Conservation (phyloP, 1,140 invertebrate genomes). For the Anastatus disparis region DNA sequence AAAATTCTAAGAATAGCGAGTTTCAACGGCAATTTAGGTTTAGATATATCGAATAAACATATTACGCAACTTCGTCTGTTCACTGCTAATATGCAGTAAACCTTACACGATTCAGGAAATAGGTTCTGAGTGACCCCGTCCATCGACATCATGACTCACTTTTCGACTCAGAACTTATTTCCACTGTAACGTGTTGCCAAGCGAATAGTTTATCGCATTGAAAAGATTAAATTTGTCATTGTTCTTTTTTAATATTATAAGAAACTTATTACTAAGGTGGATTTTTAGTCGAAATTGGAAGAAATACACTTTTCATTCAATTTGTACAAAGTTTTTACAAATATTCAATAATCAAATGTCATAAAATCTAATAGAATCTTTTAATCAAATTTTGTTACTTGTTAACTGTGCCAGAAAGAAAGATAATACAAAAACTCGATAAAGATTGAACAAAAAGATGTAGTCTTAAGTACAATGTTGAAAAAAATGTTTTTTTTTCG, state of each 20-base stretch:
- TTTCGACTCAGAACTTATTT: slow-evolving; percentile 15
- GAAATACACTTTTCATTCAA: neutral
- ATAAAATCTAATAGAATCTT: no score
- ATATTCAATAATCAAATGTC: neutral
- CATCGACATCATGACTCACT: neutral
- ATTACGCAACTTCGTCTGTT: neutral
- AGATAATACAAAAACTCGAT: neutral
- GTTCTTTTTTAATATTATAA: slow-evolving; percentile 2
- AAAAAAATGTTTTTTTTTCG: no score
- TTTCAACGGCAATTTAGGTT: slow-evolving; percentile 13
- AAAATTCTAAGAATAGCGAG: slow-evolving; percentile 4
- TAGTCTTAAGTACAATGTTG: no score
- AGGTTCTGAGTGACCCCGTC: slow-evolving; percentile 23
- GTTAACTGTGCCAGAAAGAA: no score
- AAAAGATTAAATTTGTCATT: neutral
- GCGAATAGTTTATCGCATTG: neutral
- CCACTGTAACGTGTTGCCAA: neutral
- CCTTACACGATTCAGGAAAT: neutral
- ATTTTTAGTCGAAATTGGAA: no score
- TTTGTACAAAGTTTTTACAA: no score
- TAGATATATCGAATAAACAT: slow-evolving; percentile 20
- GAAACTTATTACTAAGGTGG: neutral
- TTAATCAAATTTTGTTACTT: neutral
- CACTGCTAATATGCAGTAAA: neutral
- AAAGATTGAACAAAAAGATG: neutral